These are phyloP conservation scores for Microcebus lehilahytsara DNA, from an alignment of 2,113 vertebrate species.

Conservation along the genomic window DNA sequence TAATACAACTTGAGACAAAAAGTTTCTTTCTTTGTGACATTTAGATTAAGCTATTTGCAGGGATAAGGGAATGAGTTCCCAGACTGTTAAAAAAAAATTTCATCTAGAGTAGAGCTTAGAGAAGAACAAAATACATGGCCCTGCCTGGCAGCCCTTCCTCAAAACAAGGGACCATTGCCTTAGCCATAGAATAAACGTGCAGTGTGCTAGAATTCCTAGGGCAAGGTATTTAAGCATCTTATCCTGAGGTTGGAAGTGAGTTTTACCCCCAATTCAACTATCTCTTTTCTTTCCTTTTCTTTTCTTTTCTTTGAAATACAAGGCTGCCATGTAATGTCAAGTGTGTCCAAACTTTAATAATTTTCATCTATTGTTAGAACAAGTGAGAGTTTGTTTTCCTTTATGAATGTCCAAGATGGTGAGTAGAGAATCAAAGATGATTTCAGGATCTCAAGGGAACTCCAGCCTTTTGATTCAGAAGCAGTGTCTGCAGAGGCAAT, in stretches of 20 bases:
- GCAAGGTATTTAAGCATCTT: neutral
- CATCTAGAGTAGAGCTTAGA: neutral
- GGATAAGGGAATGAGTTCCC: neutral
- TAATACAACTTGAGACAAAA: neutral
- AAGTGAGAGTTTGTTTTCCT: neutral
- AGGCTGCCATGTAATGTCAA: neutral
- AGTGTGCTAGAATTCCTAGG: neutral
- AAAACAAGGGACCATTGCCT: neutral
- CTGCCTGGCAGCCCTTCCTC: neutral
- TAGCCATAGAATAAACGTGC: neutral
- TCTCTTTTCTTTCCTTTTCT: neutral
- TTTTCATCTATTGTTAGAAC: neutral
- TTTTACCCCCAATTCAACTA: neutral
- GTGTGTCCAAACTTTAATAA: neutral
- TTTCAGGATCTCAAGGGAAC: neutral
- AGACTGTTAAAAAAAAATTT: neutral
- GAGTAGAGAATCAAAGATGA: neutral
- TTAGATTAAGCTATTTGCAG: neutral
- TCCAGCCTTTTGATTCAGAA: neutral
- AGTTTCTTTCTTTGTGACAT: neutral
- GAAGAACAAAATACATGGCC: neutral
- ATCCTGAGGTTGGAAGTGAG: neutral
- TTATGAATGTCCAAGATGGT: neutral
- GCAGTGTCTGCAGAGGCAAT: neutral
- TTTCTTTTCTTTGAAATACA: neutral